phyloP scores from a whole-genome alignment of 1,140 invertebrate genomes.

The Pseudomyrmex pallidus region DNA sequence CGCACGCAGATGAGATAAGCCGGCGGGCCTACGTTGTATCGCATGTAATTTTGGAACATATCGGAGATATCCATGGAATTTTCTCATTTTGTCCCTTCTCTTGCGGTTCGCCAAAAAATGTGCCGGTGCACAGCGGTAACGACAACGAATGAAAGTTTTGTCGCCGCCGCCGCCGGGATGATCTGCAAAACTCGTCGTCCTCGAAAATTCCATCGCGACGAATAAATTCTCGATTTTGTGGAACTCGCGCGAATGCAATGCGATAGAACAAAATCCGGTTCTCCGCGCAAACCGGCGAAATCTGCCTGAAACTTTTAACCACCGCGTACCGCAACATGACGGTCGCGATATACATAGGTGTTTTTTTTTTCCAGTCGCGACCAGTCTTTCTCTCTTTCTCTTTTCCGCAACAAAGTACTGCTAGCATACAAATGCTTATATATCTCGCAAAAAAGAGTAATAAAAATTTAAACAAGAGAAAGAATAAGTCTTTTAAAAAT shows the following conservation, averaged over 20 bases:
- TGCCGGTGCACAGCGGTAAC: background rate
- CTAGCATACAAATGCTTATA: too few relatives aligned
- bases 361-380: background rate
- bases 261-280: conserved; percentile 25
- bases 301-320: conserved; percentile 40
- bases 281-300: conserved; percentile 20
- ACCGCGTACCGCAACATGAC: background rate
- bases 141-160: conserved; percentile 26
- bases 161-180: conserved; percentile 8
- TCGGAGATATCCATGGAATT: conserved; percentile 28
- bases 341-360: background rate
- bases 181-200: conserved; percentile 38
- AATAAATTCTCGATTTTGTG: conserved; percentile 43
- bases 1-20: background rate
- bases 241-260: background rate
- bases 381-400: background rate
- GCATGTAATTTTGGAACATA: conserved; percentile 25
- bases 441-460: background rate
- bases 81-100: conserved; percentile 25
- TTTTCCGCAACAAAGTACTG: background rate
- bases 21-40: background rate
- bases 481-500: background rate
- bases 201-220: conserved; percentile 47
- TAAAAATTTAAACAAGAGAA: background rate
- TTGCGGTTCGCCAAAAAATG: background rate